These are phyloP conservation scores for Leptopilina clavipes DNA, from an alignment of 1,140 invertebrate species.

Conservation along the genomic window DNA sequence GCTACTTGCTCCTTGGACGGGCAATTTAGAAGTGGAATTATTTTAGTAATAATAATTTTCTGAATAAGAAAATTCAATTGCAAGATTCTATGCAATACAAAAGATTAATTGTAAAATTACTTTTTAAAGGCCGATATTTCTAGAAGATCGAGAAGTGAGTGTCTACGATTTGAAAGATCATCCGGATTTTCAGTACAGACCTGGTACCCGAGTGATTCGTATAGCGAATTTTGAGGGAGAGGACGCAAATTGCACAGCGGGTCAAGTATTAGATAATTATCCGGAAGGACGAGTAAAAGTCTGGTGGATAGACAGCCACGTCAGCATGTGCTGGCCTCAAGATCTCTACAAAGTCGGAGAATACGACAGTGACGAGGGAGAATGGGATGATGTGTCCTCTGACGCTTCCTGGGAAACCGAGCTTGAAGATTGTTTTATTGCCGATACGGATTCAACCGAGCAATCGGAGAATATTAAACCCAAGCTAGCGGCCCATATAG, in stretches of 20 bases:
- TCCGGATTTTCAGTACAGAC: slow-evolving; percentile 93
- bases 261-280: slow-evolving; percentile 92
- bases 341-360: slow-evolving; percentile 86
- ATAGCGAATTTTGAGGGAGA: slow-evolving; percentile 87
- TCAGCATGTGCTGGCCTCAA: slow-evolving; percentile 93
- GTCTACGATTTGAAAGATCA: slow-evolving; percentile 97
- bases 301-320: slow-evolving; percentile 90
- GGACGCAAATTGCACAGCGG: slow-evolving; percentile 84
- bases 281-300: slow-evolving; percentile 88
- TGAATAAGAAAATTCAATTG: no score
- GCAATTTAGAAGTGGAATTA: no score
- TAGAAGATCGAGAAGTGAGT: slow-evolving; percentile 88
- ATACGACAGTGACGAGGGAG: slow-evolving; percentile 86
- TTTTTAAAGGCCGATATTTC: slow-evolving; percentile 79
- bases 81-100: not conserved
- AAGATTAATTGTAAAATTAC: slow-evolving; percentile 11
- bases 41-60: no score
- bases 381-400: slow-evolving; percentile 82
- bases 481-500: slow-evolving; percentile 83
- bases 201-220: slow-evolving; percentile 91
- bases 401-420: slow-evolving; percentile 89
- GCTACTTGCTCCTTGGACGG: no score
- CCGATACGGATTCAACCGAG: slow-evolving; percentile 68
- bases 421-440: slow-evolving; percentile 76
- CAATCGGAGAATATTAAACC: slow-evolving; percentile 77